Conservation (phyloP, 2,113 vertebrate genomes). For the Pandion haliaetus region DNA sequence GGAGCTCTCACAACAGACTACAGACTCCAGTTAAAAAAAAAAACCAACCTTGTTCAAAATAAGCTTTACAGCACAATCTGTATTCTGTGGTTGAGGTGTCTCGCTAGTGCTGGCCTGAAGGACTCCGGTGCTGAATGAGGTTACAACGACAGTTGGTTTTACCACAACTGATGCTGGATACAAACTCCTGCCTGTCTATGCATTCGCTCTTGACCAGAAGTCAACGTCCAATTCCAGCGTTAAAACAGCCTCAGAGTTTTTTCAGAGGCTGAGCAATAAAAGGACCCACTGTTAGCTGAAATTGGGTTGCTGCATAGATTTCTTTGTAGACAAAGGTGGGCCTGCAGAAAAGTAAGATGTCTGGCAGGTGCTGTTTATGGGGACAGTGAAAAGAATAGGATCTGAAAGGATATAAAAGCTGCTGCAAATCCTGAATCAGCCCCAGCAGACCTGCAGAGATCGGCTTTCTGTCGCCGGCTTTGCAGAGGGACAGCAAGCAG, state of each 20-base stretch:
- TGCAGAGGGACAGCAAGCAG: neutral
- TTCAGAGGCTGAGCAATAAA: neutral
- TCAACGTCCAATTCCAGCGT: neutral
- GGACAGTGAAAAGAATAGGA: neutral
- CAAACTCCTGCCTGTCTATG: neutral
- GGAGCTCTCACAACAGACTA: neutral
- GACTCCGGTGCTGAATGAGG: neutral
- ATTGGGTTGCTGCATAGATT: conserved; percentile 15
- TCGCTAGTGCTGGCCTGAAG: neutral
- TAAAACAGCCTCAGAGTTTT: neutral
- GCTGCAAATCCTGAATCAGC: neutral
- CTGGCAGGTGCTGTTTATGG: neutral
- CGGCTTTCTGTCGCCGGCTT: neutral
- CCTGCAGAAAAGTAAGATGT: neutral
- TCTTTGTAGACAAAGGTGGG: conserved; percentile 6
- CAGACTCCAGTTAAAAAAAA: neutral
- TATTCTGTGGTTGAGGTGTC: neutral
- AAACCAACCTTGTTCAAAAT: neutral
- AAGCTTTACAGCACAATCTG: neutral
- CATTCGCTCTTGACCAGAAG: neutral
- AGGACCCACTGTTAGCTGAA: neutral
- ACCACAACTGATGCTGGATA: neutral
- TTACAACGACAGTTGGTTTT: neutral
- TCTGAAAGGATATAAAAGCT: conserved; percentile 23
- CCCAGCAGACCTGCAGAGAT: neutral